Base-by-base conservation (phyloP, 2,888 invertebrate species). In the Lapara coniferarum region DNA sequence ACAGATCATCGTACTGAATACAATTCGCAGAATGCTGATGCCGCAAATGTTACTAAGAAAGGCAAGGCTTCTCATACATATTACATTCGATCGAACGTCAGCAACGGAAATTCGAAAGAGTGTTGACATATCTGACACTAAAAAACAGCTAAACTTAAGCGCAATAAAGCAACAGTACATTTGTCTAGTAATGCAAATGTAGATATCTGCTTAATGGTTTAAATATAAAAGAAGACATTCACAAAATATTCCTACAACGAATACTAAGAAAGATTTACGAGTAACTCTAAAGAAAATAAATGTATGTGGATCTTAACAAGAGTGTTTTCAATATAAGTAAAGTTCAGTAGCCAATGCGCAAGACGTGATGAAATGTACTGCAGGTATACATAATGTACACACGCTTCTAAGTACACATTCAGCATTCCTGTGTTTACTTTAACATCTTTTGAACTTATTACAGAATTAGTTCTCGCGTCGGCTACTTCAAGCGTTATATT, bases 351-450 rank as follows among this genome's bases (percentile, higher is more conserved):
- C 59, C 59, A 68, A 63, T 46, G 56, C 57, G 13, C 66, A 69
- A 67, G 30, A 75, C 75, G 81, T 79, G 80, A 74, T 66, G 73
- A 70, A 78, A 80, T 76, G 76, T 71, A 71, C 70, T 66, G 66
- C 25, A 59, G 44, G 46, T 59, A 46, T 19, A 59, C 63, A 66
- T 73, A 79, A 75, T 67, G 70, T 25, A 80, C 78, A 80, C 78
- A 79, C 44, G 51, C 16, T n/a, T 14, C 69, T 72, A 69, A 72
- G 70, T 25, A 25, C 25, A 25, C 25, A 25, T 25, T 66, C 57
- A 70, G 69, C 57, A 55, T 68, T 66, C 53, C 44, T 52, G 53
- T 80, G 74, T 80, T 78, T 79, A 76, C 59, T 68, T 71, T 72
- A 66, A 46, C 59, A 66, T 70, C 69, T 72, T 74, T 69, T 69